A percentile compares a stretch with the other conserved stretches of the same genome.
Conservation (phyloP, 2,888 invertebrate species). For the Oligia latruncula region DNA sequence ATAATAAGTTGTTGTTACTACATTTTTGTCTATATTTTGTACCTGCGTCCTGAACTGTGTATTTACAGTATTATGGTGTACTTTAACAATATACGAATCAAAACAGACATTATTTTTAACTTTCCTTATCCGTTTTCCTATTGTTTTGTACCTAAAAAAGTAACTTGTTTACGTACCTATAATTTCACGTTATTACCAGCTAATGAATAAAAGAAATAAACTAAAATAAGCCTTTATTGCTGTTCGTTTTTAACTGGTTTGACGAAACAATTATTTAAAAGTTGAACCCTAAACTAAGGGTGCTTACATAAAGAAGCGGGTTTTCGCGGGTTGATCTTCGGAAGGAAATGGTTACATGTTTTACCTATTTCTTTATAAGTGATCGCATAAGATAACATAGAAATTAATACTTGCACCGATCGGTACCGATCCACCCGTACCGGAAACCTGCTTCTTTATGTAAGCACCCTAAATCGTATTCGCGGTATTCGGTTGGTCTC, state of each 20-base stretch:
- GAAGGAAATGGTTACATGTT: no score
- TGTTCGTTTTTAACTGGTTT: not conserved
- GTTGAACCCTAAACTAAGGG: no score
- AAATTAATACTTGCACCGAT: no score
- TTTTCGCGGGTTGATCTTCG: no score
- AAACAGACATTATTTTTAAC: slow-evolving; percentile 25
- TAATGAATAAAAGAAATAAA: not conserved
- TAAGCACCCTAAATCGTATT: no score
- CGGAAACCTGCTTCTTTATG: no score
- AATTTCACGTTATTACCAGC: not conserved
- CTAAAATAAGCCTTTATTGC: not conserved
- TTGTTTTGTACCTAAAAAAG: not conserved
- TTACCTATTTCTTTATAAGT: no score
- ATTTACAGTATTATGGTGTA: slow-evolving; percentile 42
- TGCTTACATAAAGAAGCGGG: no score
- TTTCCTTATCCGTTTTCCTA: slow-evolving; percentile 9
- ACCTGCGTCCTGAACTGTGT: slow-evolving; percentile 47
- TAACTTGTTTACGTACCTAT: not conserved
- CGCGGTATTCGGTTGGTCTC: not conserved
- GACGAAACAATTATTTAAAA: not conserved
- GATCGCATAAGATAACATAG: no score
- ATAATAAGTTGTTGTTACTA: not conserved
- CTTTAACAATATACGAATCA: slow-evolving; percentile 39
- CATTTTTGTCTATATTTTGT: slow-evolving; percentile 40
- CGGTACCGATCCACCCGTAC: no score